Base-by-base conservation (phyloP, 1,140 invertebrate species). In the Matsumurasca onukii region DNA sequence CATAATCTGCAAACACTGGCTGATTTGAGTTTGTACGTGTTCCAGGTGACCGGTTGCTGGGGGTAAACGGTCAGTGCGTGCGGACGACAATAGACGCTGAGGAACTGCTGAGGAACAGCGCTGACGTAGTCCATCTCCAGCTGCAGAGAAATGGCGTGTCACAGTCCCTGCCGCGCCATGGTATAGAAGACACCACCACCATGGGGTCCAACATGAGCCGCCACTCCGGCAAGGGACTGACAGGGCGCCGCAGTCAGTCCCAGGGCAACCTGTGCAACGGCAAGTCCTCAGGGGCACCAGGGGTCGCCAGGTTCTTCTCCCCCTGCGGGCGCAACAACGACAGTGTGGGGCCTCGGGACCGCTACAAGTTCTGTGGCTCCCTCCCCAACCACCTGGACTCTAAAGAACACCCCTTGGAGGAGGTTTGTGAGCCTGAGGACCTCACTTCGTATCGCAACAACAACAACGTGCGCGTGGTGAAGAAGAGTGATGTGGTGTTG, bases 171-270 rank as follows among this genome's bases (percentile, higher is more conserved):
- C 51, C 27, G 2, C 12, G 49, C 17, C 31, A 29, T 30, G 12
- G 27, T 17, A 17, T 45, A n/a, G 45, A 71, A 20, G 29, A 64
- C 27, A 24, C 30, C 17, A 34, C 25, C 25, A 39, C 25, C 51
- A 90, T 90, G 89, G 89, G 89, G 71, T 88, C 88, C 29, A 90
- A 90, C 80, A 82, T 90, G 68, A 89, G 88, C 78, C 83, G 88
- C 39, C 87, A 88, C 76, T 88, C 84, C 70, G 83, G 83, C 68
- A 90, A 90, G 78, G 88, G 85, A 69, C 80, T 86, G 73, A 81
- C 85, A 20, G 88, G 88, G 39, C 83, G 89, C 13, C 81, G 89
- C 59, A 88, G 88, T 2, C 85, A 89, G 68, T 90, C 88, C 31
- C 88, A 86, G 69, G 88, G 89, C 1, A 81, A 83, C 66, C 73